These are phyloP conservation scores for Megaceryle maxima DNA, from an alignment of 2,113 vertebrate genomes.

Conservation along the genomic window DNA sequence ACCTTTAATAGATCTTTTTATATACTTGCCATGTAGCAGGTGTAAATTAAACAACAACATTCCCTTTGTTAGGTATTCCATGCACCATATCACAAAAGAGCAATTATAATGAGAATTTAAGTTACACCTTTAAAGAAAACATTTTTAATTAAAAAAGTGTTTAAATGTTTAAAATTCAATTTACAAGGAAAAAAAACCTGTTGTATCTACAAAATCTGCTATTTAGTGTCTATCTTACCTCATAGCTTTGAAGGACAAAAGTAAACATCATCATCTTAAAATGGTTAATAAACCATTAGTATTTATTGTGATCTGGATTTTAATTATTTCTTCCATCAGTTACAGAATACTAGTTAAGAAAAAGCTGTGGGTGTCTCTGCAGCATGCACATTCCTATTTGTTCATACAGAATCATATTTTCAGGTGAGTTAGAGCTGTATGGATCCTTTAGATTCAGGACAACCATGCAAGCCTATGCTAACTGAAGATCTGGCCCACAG, in stretches of 20 bases:
- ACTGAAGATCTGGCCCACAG: neutral
- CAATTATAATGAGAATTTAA: neutral
- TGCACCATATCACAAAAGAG: neutral
- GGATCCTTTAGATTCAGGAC: neutral
- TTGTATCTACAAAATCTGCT: neutral
- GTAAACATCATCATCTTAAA: neutral
- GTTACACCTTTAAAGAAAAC: neutral
- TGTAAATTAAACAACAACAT: constrained; percentile 7
- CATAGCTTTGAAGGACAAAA: neutral
- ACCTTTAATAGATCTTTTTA: neutral
- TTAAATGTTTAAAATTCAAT: neutral
- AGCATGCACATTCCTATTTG: neutral
- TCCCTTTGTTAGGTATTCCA: neutral
- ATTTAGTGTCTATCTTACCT: neutral
- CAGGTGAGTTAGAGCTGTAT: neutral
- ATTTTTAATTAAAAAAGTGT: neutral
- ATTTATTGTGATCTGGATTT: neutral
- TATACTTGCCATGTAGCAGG: neutral
- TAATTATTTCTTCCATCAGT: neutral
- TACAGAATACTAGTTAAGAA: neutral
- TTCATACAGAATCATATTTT: neutral
- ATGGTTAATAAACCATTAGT: neutral
- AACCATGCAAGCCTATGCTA: neutral
- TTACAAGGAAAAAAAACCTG: neutral
- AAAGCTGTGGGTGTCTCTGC: neutral